These are phyloP conservation scores for Mus spretus DNA, from an alignment of 2,797 vertebrate genomes.

Conservation along the genomic window DNA sequence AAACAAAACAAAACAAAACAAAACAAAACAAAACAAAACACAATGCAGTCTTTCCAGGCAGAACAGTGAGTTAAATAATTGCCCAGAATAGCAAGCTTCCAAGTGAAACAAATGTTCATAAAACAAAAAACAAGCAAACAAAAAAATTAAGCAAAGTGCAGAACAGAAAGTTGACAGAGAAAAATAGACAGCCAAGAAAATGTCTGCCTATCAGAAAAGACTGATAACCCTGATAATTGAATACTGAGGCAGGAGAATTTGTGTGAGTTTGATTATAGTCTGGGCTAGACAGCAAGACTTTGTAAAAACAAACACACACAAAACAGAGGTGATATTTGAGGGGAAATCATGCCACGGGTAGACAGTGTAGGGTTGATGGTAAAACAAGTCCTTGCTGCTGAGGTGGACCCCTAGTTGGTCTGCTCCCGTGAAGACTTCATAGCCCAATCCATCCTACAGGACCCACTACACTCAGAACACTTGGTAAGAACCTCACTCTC, in stretches of 20 bases:
- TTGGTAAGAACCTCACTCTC: too few species aligned
- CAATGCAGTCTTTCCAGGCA: neutral
- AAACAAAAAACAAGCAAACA: too few species aligned
- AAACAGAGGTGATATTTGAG: neutral
- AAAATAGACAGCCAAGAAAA: neutral
- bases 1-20: neutral
- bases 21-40: neutral
- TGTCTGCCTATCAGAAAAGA: neutral
- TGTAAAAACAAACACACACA: neutral
- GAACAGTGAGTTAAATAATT: neutral
- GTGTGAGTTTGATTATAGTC: neutral
- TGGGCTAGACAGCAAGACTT: neutral
- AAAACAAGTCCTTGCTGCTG: neutral
- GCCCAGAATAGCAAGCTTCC: neutral
- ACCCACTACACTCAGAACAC: too few species aligned
- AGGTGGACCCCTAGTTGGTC: too few species aligned
- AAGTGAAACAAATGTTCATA: neutral
- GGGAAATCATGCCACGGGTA: neutral
- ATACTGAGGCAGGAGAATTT: neutral
- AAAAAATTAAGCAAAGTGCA: neutral
- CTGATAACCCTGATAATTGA: neutral
- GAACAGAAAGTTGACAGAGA: neutral
- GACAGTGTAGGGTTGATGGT: neutral
- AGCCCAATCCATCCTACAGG: too few species aligned
- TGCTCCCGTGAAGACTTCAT: too few species aligned